A percentile compares a stretch with the other conserved stretches of the same genome.
Conservation (phyloP, 2,888 invertebrate genomes). For the Trachelus stipa region DNA sequence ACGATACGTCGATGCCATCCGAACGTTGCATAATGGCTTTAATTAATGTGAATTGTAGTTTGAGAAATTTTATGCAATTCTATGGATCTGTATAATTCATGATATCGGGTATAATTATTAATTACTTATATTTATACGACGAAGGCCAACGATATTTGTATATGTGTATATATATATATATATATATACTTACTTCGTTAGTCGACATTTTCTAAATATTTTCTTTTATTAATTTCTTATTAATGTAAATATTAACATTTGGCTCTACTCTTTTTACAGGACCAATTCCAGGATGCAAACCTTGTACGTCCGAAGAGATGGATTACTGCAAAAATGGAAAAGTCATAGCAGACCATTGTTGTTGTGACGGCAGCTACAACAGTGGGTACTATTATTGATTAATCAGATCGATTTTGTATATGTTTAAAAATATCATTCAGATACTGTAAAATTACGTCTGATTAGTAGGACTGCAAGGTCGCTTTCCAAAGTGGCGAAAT, state of each 20-base stretch:
- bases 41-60: background rate
- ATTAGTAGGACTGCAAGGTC: background rate
- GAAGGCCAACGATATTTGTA: background rate
- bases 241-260: background rate
- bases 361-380: conserved; percentile 72
- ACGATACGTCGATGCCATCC: background rate
- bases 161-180: background rate
- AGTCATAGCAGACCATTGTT: conserved; percentile 72
- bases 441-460: background rate
- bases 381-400: conserved; percentile 59
- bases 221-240: background rate
- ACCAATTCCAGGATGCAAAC: conserved; percentile 72
- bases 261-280: conserved; percentile 45
- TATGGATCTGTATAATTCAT: background rate
- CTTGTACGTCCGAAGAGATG: conserved; percentile 72
- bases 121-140: background rate
- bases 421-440: background rate
- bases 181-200: background rate
- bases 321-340: conserved; percentile 74
- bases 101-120: background rate
- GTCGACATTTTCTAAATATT: background rate
- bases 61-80: background rate
- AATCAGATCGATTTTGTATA: background rate
- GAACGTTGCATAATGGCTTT: background rate
- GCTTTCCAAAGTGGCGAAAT: background rate